Evolutionary conservation across 2,113 vertebrate species (phyloP).

Genomic region (Syngnathus scovelli): DNA sequence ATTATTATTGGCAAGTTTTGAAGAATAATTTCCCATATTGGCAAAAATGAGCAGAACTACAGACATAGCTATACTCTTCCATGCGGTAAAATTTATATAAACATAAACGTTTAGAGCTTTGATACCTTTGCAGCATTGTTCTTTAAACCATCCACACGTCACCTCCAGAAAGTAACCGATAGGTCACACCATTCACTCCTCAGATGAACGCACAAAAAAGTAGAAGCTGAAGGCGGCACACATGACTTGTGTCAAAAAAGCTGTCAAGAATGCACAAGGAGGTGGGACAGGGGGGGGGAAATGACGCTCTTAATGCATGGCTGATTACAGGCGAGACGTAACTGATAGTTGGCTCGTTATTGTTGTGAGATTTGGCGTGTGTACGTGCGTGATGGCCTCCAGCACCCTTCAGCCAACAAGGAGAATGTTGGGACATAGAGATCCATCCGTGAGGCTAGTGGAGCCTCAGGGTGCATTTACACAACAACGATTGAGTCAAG

Average conservation of each 20-base stretch:
- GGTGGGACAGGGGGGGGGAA: constrained; percentile 67
- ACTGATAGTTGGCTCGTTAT: constrained; percentile 75
- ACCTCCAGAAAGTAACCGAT: constrained; percentile 71
- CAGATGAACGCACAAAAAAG: constrained; percentile 74
- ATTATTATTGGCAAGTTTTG: too few relatives aligned
- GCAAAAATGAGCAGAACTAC: too few relatives aligned
- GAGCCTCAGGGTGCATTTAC: not conserved
- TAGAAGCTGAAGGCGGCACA: constrained; percentile 75
- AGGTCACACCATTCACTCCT: constrained; percentile 66
- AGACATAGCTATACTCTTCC: too few relatives aligned
- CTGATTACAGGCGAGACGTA: constrained; percentile 81
- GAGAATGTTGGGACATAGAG: not conserved
- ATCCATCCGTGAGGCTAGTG: not conserved
- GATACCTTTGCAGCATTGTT: constrained; percentile 75
- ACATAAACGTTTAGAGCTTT: constrained; percentile 55
- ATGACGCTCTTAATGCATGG: constrained; percentile 80
- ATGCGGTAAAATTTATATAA: not conserved
- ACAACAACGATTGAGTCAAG: not conserved
- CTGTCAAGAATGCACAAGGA: constrained; percentile 77
- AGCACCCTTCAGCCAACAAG: constrained; percentile 48
- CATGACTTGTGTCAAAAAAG: constrained; percentile 78
- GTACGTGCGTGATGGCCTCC: constrained; percentile 63
- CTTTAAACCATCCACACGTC: constrained; percentile 70
- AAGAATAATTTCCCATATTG: too few relatives aligned
- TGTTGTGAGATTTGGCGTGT: constrained; percentile 55